phyloP scores from a whole-genome alignment of 1,140 invertebrate species.

The Cydia fagiglandana region DNA sequence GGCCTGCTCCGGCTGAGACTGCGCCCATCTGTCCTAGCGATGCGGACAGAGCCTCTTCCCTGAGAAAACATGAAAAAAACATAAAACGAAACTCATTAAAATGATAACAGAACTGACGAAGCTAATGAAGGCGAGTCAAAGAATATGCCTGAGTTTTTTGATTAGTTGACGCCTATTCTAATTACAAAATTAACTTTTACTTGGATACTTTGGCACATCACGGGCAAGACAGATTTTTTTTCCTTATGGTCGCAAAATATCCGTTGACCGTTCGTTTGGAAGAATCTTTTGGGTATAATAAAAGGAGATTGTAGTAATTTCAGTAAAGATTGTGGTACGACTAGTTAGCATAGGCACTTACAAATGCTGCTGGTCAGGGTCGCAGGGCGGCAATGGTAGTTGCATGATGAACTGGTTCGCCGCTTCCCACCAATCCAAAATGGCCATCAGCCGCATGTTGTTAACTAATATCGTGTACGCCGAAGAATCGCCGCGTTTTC shows the following conservation, averaged over 20 bases:
- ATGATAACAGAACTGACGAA: no score
- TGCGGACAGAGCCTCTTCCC: constrained; percentile 35
- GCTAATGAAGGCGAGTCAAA: no score
- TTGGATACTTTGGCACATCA: no score
- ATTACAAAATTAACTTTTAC: no score
- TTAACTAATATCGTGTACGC: constrained; percentile 95
- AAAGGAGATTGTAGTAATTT: no score
- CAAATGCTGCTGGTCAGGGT: constrained; percentile 56
- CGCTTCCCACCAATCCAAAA: constrained; percentile 96
- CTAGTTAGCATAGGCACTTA: constrained; percentile 33
- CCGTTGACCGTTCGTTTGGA: no score
- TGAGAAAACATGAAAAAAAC: constrained; percentile 34
- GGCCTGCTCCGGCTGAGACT: constrained; percentile 31
- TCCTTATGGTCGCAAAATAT: no score
- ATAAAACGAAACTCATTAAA: not conserved
- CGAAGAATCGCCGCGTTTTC: constrained; percentile 84
- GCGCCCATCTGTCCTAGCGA: not conserved
- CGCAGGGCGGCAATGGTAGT: constrained; percentile 60
- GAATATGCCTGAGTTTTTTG: no score
- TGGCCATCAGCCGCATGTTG: constrained; percentile 96
- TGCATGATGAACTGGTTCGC: constrained; percentile 89
- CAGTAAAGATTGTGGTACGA: no score
- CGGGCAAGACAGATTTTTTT: no score
- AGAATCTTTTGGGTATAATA: no score
- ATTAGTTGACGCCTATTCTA: no score